A percentile compares a stretch with the other conserved stretches of the same genome.
Conservation (phyloP, 2,888 invertebrate genomes). For the Mythimna impura region DNA sequence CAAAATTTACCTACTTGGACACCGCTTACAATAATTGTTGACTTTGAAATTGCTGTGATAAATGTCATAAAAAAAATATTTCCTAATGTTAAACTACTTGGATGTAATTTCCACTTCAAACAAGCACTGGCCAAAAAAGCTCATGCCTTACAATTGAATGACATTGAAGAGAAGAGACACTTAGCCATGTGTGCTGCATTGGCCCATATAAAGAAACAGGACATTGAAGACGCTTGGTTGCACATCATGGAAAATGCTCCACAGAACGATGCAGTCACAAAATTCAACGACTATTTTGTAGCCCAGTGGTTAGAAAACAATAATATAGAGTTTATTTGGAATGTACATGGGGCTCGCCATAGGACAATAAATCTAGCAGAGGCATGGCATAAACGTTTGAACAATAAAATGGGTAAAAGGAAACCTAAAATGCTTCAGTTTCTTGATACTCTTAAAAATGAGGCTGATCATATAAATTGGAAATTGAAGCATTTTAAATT, state of each 20-base stretch:
- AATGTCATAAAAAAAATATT: constrained; percentile 19
- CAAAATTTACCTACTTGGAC: constrained; percentile 36
- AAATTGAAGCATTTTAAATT: constrained; percentile 7
- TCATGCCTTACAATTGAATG: constrained; percentile 3
- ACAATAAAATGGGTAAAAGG: too few species aligned
- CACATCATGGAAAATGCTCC: too few species aligned
- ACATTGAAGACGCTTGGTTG: too few species aligned
- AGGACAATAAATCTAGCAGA: constrained; percentile 20
- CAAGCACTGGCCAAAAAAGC: constrained; percentile 6
- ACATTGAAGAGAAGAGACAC: background rate
- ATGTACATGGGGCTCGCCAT: constrained; percentile 13
- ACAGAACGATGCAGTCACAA: too few species aligned
- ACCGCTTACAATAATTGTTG: constrained; percentile 23
- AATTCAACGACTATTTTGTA: too few species aligned
- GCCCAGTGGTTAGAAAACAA: constrained; percentile 12
- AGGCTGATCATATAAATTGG: constrained; percentile 4
- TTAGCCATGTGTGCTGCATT: constrained; percentile 2
- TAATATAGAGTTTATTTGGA: constrained; percentile 2
- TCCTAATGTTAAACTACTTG: constrained; percentile 8
- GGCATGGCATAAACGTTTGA: too few species aligned
- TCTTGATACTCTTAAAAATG: too few species aligned
- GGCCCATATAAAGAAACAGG: background rate
- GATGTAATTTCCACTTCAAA: constrained; percentile 12
- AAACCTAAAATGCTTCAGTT: too few species aligned
- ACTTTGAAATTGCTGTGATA: constrained; percentile 36